Base-by-base conservation (phyloP, 2,797 vertebrate species). In the Trichosurus vulpecula region DNA sequence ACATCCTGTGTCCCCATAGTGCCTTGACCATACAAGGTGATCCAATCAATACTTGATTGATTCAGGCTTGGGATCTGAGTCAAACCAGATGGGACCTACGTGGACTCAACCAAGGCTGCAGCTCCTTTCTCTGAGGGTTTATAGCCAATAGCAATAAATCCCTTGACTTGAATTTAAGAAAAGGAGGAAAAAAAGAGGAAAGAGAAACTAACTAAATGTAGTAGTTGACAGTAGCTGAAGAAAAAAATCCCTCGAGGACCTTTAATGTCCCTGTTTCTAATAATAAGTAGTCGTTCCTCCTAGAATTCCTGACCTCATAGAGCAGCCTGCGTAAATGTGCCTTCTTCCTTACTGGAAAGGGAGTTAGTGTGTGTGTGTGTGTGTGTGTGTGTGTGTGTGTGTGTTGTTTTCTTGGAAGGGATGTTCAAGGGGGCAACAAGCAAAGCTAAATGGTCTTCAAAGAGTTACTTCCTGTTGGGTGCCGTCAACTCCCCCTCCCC, bases 381-480 rank as follows among this genome's bases (percentile, higher is more conserved):
- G 54, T 91, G 94, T 91, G 92, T 90, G 57, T 90, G 74, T 95
- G 58, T 54, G 81, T 74, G 89, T 25, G 91, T 29, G 41, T n/a
- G 57, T 61, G 22, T 95, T 94, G 91, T 96, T 95, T 97, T 97
- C 97, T 96, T 98, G 58, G 97, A 96, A 98, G 81, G 91, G 10
- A 3, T 94, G 97, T 91, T 90, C 55, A 93, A 66, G 66, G 93
- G 94, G 96, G 92, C 96, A 97, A 97, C 94, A 98, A 98, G 97
- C 96, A 97, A 98, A 96, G 97, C 93, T 96, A 94, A 98, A 96
- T 47, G 92, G 97, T 96, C 97, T 98, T 94, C 95, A 97, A 97
- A 95, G 95, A 98, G 96, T 93, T 95, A 90, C 98, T 99, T 99
- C 98, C 99, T 98, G 98, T 97, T 98, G 97, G 97, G 97, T 93